Evolutionary conservation across 2,797 vertebrate species (phyloP).

Genomic region (Malurus splendens): DNA sequence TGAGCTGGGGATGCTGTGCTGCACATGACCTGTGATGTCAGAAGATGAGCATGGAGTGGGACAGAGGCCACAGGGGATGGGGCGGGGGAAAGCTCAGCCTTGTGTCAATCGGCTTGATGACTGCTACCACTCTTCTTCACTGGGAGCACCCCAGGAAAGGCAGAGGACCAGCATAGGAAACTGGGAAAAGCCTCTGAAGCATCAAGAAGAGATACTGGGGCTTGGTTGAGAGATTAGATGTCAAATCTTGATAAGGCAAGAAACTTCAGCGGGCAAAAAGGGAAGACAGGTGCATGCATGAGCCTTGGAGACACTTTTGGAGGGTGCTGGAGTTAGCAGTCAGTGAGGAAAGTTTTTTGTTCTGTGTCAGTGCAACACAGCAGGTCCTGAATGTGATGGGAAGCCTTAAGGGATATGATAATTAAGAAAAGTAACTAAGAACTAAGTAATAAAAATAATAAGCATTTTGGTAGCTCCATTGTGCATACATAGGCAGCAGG

Average conservation of each 20-base stretch:
- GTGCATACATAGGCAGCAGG: not conserved
- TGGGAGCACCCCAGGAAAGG: not conserved
- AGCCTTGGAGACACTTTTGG: not conserved
- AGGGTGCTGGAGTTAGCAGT: not conserved
- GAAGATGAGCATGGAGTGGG: not conserved
- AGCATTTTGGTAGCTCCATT: not conserved
- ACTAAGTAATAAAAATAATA: conserved; percentile 16
- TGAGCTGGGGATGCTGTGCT: not conserved
- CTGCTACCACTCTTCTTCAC: not conserved
- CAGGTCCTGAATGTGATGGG: not conserved
- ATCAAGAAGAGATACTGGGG: not conserved
- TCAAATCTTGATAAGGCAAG: not conserved
- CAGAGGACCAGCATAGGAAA: not conserved
- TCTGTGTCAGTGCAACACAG: not conserved
- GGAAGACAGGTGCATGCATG: rapidly evolving
- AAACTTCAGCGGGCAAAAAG: not conserved
- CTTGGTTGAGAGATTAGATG: not conserved
- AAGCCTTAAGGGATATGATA: not conserved
- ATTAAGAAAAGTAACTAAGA: conserved; percentile 38
- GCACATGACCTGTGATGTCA: rapidly evolving
- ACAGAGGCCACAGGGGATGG: not conserved
- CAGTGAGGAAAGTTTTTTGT: not conserved
- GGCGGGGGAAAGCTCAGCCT: not conserved
- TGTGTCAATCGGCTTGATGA: not conserved
- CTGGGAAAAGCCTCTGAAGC: not conserved